Evolutionary conservation across 2,888 invertebrate genomes (phyloP), one percentile per base, ranked within the genome.

Genomic region (Cheilosia impressa): DNA sequence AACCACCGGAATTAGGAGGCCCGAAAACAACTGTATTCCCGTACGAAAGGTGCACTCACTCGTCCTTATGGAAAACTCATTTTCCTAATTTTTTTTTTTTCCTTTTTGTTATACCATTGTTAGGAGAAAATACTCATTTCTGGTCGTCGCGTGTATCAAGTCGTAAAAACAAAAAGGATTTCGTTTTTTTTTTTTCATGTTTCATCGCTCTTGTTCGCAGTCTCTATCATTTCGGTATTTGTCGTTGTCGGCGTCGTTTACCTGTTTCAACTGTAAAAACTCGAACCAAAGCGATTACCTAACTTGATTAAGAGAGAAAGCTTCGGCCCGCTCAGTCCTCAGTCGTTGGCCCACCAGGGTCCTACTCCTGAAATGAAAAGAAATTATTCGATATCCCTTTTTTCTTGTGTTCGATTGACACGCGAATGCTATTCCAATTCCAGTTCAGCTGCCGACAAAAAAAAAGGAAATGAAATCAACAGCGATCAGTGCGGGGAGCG

Each of bases 231-330:
- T 66, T 50, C 45, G 60, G 63, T 17, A 53, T 68, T 68, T 68
- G 55, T 69, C 60, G 62, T 52, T 24, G 71, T 62, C 80, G 62
- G 68, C 58, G 83, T 53, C 84, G 57, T 75, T 84, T 75, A 75
- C 84, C 80, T 80, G 66, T 62, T 50, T 19, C 24, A 65, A 55
- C 13, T 63, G 31, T 38, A 65, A 50, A 63, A 65, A n/a, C 31
- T 31, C 55, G 9, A 66, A 66, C 62, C 52, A 55, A 47, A 69
- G 60, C 55, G 43, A 76, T 75, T 62, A 71, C 58, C 69, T 80
- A 62, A 84, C 69, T 80, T 84, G 80, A 84, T 84, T 84, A 76
- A 80, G 65, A 76, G 80, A 75, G 75, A 55, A 63, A 53, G 55
- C 62, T 5, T 45, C 45, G 24, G 38, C 57, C 41, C 45, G 50